Conservation (phyloP, 2,888 invertebrate genomes). For the Lepeophtheirus nordmannii region DNA sequence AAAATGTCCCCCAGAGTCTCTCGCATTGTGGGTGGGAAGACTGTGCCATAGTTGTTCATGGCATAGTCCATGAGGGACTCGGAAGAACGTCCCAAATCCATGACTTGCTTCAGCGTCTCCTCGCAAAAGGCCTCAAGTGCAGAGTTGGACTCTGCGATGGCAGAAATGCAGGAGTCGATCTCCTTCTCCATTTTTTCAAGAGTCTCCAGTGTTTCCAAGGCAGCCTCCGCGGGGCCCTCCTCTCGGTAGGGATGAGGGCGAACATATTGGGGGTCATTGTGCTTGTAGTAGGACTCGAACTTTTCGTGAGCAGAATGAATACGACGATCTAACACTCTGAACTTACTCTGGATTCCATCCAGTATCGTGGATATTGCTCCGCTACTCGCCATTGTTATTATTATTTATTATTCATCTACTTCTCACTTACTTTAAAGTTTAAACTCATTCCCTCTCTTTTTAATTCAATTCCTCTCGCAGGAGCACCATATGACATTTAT, state of each 20-base stretch:
- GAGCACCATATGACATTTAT: too few relatives aligned
- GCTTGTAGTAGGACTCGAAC: background rate
- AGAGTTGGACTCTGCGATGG: background rate
- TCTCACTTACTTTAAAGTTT: too few relatives aligned
- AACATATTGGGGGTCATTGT: background rate
- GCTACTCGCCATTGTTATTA: too few relatives aligned
- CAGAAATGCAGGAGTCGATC: background rate
- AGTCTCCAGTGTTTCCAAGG: background rate
- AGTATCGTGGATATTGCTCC: background rate
- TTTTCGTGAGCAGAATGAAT: background rate
- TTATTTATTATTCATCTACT: too few relatives aligned
- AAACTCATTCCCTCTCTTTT: too few relatives aligned
- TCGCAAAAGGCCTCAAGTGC: background rate
- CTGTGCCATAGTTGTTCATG: background rate
- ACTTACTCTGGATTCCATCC: background rate
- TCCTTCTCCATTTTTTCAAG: background rate
- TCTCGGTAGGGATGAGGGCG: background rate
- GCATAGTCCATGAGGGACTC: background rate
- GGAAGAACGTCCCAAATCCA: background rate
- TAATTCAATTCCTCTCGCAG: too few relatives aligned
- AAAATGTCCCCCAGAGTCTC: background rate
- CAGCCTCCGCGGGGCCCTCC: background rate
- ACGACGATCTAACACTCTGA: background rate
- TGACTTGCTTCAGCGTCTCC: background rate
- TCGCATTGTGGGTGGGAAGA: background rate